phyloP scores from a whole-genome alignment of 2,113 vertebrate species.

The Calyptomena viridis region DNA sequence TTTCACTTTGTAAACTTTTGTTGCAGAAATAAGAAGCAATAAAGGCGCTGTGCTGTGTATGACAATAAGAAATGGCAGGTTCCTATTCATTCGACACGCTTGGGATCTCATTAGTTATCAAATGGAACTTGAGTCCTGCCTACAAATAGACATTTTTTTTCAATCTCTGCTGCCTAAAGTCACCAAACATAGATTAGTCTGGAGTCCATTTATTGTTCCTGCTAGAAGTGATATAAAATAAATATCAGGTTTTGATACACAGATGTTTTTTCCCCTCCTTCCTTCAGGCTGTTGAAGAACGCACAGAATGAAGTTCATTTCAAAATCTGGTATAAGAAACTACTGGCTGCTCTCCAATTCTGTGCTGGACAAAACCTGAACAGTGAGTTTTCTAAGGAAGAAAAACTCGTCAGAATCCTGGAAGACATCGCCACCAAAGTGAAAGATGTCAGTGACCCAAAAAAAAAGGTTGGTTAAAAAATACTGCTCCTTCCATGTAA shows the following conservation, averaged over 20 bases:
- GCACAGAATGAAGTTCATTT: slow-evolving; percentile 74
- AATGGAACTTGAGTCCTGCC: slow-evolving; percentile 2
- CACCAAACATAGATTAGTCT: slow-evolving; percentile 25
- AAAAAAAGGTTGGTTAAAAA: slow-evolving; percentile 71
- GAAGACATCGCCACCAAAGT: slow-evolving; percentile 65
- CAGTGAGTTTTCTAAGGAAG: slow-evolving; percentile 72
- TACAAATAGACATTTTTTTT: slow-evolving; percentile 19
- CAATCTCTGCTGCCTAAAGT: slow-evolving; percentile 14
- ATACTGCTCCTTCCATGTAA: not conserved
- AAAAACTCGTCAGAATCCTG: slow-evolving; percentile 67
- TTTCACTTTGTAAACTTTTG: not conserved
- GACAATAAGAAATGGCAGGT: slow-evolving; percentile 20
- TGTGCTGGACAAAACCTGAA: slow-evolving; percentile 68
- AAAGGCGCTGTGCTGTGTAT: not conserved
- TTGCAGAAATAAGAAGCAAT: slow-evolving; percentile 20
- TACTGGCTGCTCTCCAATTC: slow-evolving; percentile 73
- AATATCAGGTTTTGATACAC: slow-evolving; percentile 7
- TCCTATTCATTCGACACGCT: slow-evolving; percentile 42
- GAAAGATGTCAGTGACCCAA: slow-evolving; percentile 53
- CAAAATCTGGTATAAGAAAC: slow-evolving; percentile 71
- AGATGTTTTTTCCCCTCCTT: not conserved
- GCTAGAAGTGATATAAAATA: not conserved
- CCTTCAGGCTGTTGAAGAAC: slow-evolving; percentile 74
- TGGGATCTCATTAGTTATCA: slow-evolving; percentile 51
- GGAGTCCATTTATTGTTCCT: slow-evolving; percentile 5